These are phyloP conservation scores for Macrobrachium rosenbergii DNA, from an alignment of 1,140 invertebrate genomes.

Conservation along the genomic window DNA sequence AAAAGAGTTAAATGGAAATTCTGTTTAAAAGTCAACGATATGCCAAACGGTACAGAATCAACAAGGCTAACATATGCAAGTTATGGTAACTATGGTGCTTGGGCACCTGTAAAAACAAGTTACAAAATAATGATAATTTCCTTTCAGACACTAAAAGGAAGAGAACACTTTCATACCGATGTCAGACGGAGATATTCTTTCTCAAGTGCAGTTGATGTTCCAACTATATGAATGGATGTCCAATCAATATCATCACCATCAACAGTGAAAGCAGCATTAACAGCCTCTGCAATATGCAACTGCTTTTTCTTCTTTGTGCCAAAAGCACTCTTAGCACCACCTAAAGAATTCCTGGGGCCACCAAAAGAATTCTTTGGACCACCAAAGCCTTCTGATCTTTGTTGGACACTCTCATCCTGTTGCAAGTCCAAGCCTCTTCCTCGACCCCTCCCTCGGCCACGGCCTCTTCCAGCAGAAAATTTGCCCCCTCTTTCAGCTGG, in stretches of 20 bases:
- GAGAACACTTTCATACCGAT: slow-evolving; percentile 73
- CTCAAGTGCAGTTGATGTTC: slow-evolving; percentile 92
- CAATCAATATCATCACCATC: slow-evolving; percentile 81
- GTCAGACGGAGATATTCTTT: slow-evolving; percentile 96
- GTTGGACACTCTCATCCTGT: too few relatives aligned
- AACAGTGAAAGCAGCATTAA: slow-evolving; percentile 68
- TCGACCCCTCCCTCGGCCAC: slow-evolving; percentile 67
- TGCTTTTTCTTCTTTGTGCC: slow-evolving; percentile 37
- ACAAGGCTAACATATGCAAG: too few relatives aligned
- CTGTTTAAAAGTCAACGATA: too few relatives aligned
- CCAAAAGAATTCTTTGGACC: too few relatives aligned
- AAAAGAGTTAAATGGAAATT: neutral
- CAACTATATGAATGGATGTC: slow-evolving; percentile 89
- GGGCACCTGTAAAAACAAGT: too few relatives aligned
- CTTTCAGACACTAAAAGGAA: too few relatives aligned
- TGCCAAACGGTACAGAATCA: too few relatives aligned
- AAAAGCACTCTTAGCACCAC: neutral
- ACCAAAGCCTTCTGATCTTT: too few relatives aligned
- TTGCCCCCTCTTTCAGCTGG: slow-evolving; percentile 67
- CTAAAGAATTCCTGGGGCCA: too few relatives aligned
- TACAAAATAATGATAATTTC: too few relatives aligned
- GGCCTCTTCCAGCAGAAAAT: slow-evolving; percentile 70
- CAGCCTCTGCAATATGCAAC: slow-evolving; percentile 48
- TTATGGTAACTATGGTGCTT: too few relatives aligned
- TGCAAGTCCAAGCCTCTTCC: too few relatives aligned